Conservation (phyloP, 2,113 vertebrate genomes). For the Thryonomys swinderianus region DNA sequence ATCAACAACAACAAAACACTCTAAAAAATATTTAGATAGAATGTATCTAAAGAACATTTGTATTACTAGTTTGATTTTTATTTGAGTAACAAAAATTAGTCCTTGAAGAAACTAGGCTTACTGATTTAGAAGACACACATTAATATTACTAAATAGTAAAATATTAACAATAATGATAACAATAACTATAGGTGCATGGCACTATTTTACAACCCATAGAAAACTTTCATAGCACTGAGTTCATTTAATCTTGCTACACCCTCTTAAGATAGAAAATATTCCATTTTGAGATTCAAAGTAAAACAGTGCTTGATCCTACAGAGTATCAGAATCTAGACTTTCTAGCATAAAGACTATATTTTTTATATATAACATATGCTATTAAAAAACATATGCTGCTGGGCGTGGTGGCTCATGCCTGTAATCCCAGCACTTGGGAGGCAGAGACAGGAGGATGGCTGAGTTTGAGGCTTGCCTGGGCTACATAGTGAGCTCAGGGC, state of each 20-base stretch:
- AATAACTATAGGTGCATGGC: conserved; percentile 24
- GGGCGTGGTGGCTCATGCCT: too few species aligned
- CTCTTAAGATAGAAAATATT: conserved; percentile 5
- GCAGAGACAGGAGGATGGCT: too few species aligned
- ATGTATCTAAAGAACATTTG: conserved; percentile 38
- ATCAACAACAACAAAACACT: background rate
- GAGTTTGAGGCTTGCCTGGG: too few species aligned
- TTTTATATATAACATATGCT: background rate
- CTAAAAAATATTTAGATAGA: background rate
- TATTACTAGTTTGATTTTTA: conserved; percentile 39
- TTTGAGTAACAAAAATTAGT: conserved; percentile 51
- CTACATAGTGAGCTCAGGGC: too few species aligned
- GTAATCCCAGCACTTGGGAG: too few species aligned
- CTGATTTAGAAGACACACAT: conserved; percentile 37
- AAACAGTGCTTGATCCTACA: background rate
- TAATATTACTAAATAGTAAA: conserved; percentile 46
- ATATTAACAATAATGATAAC: conserved; percentile 34
- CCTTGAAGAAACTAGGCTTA: background rate
- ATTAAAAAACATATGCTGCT: too few species aligned
- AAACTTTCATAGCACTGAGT: background rate
- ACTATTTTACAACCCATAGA: conserved; percentile 37
- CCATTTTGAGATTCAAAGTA: conserved; percentile 42
- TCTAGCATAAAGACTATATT: conserved; percentile 13
- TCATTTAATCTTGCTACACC: conserved; percentile 30
- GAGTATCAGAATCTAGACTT: conserved; percentile 34